Base-by-base conservation (phyloP, 2,888 invertebrate genomes). In the Graphium colonna region DNA sequence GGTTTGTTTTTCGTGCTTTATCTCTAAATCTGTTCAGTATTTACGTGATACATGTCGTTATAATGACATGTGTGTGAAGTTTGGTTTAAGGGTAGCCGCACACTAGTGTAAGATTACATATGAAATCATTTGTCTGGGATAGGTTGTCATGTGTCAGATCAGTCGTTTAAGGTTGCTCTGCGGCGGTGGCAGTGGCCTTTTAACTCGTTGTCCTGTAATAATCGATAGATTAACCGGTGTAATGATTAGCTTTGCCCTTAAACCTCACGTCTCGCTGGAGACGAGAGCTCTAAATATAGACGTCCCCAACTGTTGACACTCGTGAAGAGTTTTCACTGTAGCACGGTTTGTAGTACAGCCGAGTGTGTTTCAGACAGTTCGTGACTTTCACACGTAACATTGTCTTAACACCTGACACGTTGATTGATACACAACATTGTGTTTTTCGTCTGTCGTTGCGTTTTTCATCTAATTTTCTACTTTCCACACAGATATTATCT, bases 201-300 rank as follows among this genome's bases (percentile, higher is more conserved):
- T 60, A 62, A 67, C 57, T 67, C 73, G 71, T 55, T 77, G 70
- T 76, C 67, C 71, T 73, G 73, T 75, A 67, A 71, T 73, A 79
- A 75, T 77, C 63, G 72, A 73, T 79, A 74, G 73, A 72, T 76
- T 62, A 73, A 62, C 64, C 64, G 67, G 63, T 67, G 62, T 77
- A 78, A 78, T 72, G 79, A 78, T 79, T 79, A 67, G 62, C 71
- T 71, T 64, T 74, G 73, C 74, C 74, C 75, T 73, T 70, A 73
- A 68, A 69, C 67, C 66, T 66, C 68, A 74, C 77, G 68, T 76
- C 49, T 49, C 80, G 73, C 57, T 79, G 78, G 68, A 60, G 71
- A 58, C 65, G 68, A 69, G 67, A 68, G 66, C 59, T 75, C 82
- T 86, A 87, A 82, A 80, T 84, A 83, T 86, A 88, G 79, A 68